Base-by-base conservation (phyloP, 92 coral and sea anemone genomes). In the Desmophyllum pertusum region DNA sequence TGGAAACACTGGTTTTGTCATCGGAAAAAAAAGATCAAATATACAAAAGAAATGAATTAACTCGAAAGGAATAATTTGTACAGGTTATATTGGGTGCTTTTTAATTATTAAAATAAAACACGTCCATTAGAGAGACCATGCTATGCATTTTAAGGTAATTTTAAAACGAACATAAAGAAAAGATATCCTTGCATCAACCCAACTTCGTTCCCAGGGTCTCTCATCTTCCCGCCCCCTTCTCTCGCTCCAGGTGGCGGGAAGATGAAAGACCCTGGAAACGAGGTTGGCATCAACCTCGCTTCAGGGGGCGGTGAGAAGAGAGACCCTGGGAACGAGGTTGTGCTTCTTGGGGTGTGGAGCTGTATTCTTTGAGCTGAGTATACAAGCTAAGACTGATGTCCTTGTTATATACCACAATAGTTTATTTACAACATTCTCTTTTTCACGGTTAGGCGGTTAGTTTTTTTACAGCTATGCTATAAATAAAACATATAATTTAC, bases 401-500 rank as follows among this genome's bases (percentile, higher is more conserved):
- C 10, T 62, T 30, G 21, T 64, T 64, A 18, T 43, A 41, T 30
- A 31, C 51, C 38, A 62, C 72, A 78, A 43, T 79, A 65, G 29
- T 78, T 65, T 65, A 66, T 79, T 50, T 64, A 79, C 84, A 65
- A 41, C 41, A 14, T 25, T 59, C 30, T 42, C 21, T 64, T 64
- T 10, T 18, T 77, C 18, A 38, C 27, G 52, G 38, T 48, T 79
- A 18, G 30, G 25, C 19, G 43, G 41, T 64, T 79, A 64, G 23
- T 64, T 79, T 67, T n/a, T n/a, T 65, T 43, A 79, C 83, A 79
- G 74, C 45, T 52, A 51, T 65, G 29, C 19, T 46, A 33, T 66
- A 65, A 79, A 45, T 79, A 79, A 64, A 57, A 29, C 46, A 59
- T 29, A 62, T 33, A 27, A 66, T 66, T 46, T 79, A 39, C 62